Evolutionary conservation across 2,888 invertebrate genomes (phyloP), one percentile per base, ranked within the genome.

Genomic region (Scelioninae gen. 1): DNA sequence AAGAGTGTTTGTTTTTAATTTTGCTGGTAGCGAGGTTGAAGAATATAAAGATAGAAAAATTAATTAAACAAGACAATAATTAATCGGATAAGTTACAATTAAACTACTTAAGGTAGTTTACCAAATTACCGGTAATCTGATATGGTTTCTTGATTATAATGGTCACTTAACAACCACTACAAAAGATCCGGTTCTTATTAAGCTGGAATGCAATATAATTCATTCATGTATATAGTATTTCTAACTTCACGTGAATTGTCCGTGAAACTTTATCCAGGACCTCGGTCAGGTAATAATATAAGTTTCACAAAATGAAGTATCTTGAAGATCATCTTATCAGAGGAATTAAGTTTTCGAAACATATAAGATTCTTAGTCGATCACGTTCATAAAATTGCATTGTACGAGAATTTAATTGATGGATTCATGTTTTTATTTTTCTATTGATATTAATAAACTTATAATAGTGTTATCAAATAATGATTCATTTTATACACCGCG

Each of bases 101-200:
- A 66, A 66, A 75, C 58, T 66, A 58, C 49, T 75, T 58, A 6
- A 66, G 58, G 40, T 34, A 49, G 10, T 56, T 65, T 58, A 3
- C 16, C 11, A 10, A 6, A 47, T 65, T 58, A 3, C 16, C 11
- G n/a, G 71, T 78, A 71, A 78, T 43, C 10, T 49, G 71, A 78
- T 78, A 45, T 10, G 55, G 63, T 49, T 55, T 6, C 77, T 29
- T 13, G 40, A n/a, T 51, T 31, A 58, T 62, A 29, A 40, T 56
- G 49, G 56, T 78, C 69, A 78, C 11, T 69, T 55, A 66, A 32
- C 16, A 16, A 51, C 40, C 38, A 55, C 49, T 10, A 32, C 56
- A 63, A 60, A 47, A 58, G 56, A 77, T 77, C 77, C 77, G 69
- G 77, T 77, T 77, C 49, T 69, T 55, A 53, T 77, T 69, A 69